phyloP scores from a whole-genome alignment of 2,888 invertebrate species.

The Spodoptera exigua region DNA sequence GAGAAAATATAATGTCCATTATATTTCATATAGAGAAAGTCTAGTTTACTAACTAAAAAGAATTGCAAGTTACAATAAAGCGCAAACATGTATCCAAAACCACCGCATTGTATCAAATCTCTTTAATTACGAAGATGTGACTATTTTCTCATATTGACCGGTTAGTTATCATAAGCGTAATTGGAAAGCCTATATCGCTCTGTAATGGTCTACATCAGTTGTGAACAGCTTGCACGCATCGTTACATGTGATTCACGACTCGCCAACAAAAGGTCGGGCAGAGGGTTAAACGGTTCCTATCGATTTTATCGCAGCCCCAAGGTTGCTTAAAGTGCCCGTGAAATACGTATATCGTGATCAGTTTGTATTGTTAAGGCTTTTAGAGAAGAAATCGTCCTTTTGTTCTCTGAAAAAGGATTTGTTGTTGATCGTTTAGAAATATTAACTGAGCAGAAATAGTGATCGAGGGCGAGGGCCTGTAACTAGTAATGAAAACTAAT shows the following conservation, averaged over 20 bases:
- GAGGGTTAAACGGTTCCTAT: constrained; percentile 18
- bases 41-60: no score
- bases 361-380: neutral
- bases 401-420: neutral
- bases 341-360: neutral
- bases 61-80: no score
- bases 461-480: no score
- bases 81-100: no score
- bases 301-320: constrained; percentile 32
- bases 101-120: no score
- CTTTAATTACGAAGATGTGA: no score
- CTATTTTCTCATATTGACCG: neutral
- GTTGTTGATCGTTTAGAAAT: no score
- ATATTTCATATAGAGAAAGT: no score
- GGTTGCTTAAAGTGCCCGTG: neutral
- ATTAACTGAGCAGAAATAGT: no score
- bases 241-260: constrained; percentile 42
- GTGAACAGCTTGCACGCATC: constrained; percentile 19
- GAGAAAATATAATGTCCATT: no score
- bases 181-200: neutral
- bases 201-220: constrained; percentile 3
- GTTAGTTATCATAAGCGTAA: constrained; percentile 1
- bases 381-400: neutral
- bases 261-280: constrained; percentile 19
- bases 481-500: no score